Evolutionary conservation across 2,888 invertebrate genomes (phyloP), one percentile per base, ranked within the genome.

Genomic region (Drosophila tripunctata): DNA sequence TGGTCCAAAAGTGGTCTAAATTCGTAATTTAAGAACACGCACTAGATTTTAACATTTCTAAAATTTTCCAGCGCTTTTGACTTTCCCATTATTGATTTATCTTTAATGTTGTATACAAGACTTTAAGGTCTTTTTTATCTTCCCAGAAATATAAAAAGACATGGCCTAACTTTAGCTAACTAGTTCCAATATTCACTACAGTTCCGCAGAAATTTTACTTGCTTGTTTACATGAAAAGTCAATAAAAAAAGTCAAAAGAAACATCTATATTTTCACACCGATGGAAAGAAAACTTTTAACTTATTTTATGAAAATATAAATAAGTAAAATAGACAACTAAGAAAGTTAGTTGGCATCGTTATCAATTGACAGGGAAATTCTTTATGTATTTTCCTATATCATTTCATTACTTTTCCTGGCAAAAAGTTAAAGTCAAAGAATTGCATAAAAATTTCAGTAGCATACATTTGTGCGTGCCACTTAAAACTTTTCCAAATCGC

Each of bases 401-500:
- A 10, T 10, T 27, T 2, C 10, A 10, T 27, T 27, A 10, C 8
- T 31, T n/a, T 10, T 8, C 4, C 4, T 8, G 3, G 41, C n/a
- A n/a, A 24, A 35, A 48, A 48, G 47, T 48, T 15, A 15, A 44
- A 30, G 5, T 27, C 4, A 21, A 21, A 21, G 4, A 21, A 21
- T 24, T 35, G 12, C 35, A n/a, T 14, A 36, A 43, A 41, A n/a
- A 15, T 30, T 38, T 47, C 12, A 30, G 36, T 12, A 19, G 55
- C 55, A 36, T 15, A 51, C 40, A 17, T 45, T 52, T 31, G 22
- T 45, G 52, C 14, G 40, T 24, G 55, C 14, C 55, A 61, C 55
- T 61, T 61, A 61, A 55, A 61, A 47, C 44, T 45, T 41, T 54
- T 22, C 19, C 47, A 30, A 56, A 50, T 50, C 57, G 50, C 17